Evolutionary conservation across 2,797 vertebrate species (phyloP).

Genomic region (Enteromius thamalakanensis): DNA sequence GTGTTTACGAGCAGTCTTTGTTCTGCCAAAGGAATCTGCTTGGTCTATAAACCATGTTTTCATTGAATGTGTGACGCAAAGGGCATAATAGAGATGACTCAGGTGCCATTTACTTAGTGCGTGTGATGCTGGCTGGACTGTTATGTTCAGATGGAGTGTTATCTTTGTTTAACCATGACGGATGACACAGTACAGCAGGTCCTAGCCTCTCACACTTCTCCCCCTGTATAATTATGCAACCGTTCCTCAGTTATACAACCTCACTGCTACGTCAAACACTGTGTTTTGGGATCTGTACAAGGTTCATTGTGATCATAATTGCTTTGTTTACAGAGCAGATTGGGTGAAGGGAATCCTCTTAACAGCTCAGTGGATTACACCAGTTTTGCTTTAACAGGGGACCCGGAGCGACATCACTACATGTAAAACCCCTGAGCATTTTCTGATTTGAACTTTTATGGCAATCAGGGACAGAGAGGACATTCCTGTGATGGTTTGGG

Average conservation of each 20-base stretch:
- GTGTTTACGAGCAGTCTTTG: slow-evolving; percentile 10
- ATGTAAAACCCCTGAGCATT: slow-evolving; percentile 41
- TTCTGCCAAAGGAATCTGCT: slow-evolving; percentile 15
- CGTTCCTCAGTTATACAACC: slow-evolving; percentile 45
- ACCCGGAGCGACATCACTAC: slow-evolving; percentile 37
- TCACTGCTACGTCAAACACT: slow-evolving; percentile 46
- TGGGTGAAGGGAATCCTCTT: slow-evolving; percentile 64
- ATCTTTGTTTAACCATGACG: slow-evolving; percentile 41
- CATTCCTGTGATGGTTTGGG: neutral
- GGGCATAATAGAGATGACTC: slow-evolving; percentile 23
- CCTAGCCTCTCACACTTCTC: slow-evolving; percentile 11
- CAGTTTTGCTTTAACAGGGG: slow-evolving; percentile 55
- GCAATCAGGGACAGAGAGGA: neutral
- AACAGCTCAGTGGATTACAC: slow-evolving; percentile 63
- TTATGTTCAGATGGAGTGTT: slow-evolving; percentile 37
- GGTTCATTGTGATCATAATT: slow-evolving; percentile 59
- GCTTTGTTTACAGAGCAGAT: slow-evolving; percentile 52
- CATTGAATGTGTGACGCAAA: slow-evolving; percentile 28
- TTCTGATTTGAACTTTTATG: slow-evolving; percentile 32
- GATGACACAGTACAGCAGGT: slow-evolving; percentile 25
- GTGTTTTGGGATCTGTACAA: slow-evolving; percentile 50
- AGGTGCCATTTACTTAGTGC: slow-evolving; percentile 24
- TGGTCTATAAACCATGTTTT: slow-evolving; percentile 34
- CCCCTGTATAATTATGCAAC: slow-evolving; percentile 44
- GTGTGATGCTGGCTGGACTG: slow-evolving; percentile 47